phyloP scores from a whole-genome alignment of 1,140 invertebrate species.

The Meloidogyne hapla region DNA sequence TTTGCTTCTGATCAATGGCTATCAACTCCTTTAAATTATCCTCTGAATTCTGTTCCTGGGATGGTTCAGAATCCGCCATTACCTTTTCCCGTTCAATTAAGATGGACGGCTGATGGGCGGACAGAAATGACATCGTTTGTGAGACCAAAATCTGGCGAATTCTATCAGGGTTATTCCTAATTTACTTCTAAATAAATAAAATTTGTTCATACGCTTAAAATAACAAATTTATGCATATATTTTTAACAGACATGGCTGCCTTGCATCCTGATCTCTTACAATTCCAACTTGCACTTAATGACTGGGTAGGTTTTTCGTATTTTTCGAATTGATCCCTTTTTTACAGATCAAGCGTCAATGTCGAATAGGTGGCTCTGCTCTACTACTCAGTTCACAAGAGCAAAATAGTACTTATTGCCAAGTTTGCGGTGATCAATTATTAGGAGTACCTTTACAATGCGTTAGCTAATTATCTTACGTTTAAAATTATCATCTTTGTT shows the following conservation, averaged over 20 bases:
- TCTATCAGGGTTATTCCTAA: slow-evolving; percentile 18
- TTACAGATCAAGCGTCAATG: slow-evolving; percentile 47
- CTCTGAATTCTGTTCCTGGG: slow-evolving; percentile 2
- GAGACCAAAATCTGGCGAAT: slow-evolving; percentile 17
- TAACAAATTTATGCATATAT: too few species aligned
- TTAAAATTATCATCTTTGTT: slow-evolving; percentile 6
- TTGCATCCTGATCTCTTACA: slow-evolving; percentile 47
- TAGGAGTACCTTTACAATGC: slow-evolving; percentile 18
- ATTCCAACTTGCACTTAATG: slow-evolving; percentile 48
- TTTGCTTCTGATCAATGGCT: not conserved
- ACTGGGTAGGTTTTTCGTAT: slow-evolving; percentile 38
- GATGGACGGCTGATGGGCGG: not conserved
- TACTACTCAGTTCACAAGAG: slow-evolving; percentile 42
- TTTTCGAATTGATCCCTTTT: not conserved
- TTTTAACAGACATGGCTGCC: slow-evolving; percentile 36
- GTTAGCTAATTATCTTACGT: slow-evolving; percentile 7
- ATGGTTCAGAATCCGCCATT: slow-evolving; percentile 19
- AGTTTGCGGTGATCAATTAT: slow-evolving; percentile 27
- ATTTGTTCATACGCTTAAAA: too few species aligned
- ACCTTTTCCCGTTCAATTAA: slow-evolving; percentile 20
- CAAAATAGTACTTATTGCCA: slow-evolving; percentile 38
- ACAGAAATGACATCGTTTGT: slow-evolving; percentile 14
- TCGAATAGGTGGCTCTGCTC: slow-evolving; percentile 40
- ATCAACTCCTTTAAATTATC: not conserved
- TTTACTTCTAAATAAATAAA: not conserved